These are phyloP conservation scores for Enteromius fasciolatus DNA, from an alignment of 2,797 vertebrate species.

Conservation along the genomic window DNA sequence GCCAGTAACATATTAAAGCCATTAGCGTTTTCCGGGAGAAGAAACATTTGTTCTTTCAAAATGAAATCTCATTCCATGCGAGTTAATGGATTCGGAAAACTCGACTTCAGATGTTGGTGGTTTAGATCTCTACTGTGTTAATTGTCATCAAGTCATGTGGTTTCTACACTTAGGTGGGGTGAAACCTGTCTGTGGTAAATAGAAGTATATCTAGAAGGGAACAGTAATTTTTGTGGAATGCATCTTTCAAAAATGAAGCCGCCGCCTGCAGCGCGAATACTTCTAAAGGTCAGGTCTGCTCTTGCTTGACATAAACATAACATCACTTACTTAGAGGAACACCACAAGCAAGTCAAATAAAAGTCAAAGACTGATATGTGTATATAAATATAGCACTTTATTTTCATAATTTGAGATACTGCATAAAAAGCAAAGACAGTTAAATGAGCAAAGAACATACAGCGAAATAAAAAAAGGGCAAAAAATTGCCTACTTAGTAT, in stretches of 20 bases:
- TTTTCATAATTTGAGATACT: constrained; percentile 7
- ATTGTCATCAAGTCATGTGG: neutral
- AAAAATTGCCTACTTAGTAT: constrained; percentile 41
- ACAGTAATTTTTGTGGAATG: neutral
- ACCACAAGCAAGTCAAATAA: neutral
- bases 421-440: neutral
- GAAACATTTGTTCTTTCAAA: neutral
- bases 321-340: neutral
- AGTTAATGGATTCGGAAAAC: neutral
- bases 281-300: neutral
- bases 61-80: neutral
- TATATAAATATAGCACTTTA: constrained; percentile 18
- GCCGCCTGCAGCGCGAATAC: neutral
- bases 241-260: neutral
- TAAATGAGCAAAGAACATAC: neutral
- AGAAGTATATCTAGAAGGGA: neutral
- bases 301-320: neutral
- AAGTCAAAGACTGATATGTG: neutral
- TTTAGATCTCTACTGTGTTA: neutral
- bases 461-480: constrained; percentile 16
- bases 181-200: neutral
- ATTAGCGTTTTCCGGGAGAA: neutral
- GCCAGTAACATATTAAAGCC: neutral
- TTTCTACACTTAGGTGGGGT: neutral
- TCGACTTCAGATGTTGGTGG: neutral